Base-by-base conservation (phyloP, 2,797 vertebrate species). In the Gila robusta region DNA sequence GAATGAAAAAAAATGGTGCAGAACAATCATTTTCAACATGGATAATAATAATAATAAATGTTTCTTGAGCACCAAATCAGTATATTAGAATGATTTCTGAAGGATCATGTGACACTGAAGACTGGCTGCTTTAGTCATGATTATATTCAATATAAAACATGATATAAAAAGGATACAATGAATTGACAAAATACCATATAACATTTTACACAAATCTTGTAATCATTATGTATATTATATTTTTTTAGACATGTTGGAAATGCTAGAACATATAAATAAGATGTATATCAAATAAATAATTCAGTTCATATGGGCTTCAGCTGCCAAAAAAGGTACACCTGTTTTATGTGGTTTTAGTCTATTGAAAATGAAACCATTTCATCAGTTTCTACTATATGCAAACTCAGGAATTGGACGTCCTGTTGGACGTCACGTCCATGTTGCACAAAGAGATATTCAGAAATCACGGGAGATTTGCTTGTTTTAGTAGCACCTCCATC, bases 401-500 rank as follows among this genome's bases (percentile, higher is more conserved):
- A 49, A 69, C 62, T 81, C 79, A 69, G 28, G 59, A 66, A 23
- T 6, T 23, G 11, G 10, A 49, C 12, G 14, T 52, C 72, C 72
- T 64, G 56, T 74, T 35, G n/a, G n/a, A n/a, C n/a, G n/a, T n/a
- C n/a, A n/a, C n/a, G n/a, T 83, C 19, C 16, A 28, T 37, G 35
- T 10, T 26, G 11, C 47, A 77, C 59, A 79, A 80, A n/a, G 82
- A 56, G 26, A 74, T 56, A 79, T 85, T 79, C 76, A 62, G 66
- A 56, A 69, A 70, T 79, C 28, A 39, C n/a, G 4, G 0, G 0
- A 35, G 4, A 56, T 79, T 32, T 85, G 83, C 76, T 87, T 84
- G 79, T 81, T 85, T 85, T 70, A 47, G 52, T 44, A 78, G 71
- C 49, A 70, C 52, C 41, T 54, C 76, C 76, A 56, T 66, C 76